Conservation (phyloP, 2,797 vertebrate genomes). For the Sitta carolinensis region DNA sequence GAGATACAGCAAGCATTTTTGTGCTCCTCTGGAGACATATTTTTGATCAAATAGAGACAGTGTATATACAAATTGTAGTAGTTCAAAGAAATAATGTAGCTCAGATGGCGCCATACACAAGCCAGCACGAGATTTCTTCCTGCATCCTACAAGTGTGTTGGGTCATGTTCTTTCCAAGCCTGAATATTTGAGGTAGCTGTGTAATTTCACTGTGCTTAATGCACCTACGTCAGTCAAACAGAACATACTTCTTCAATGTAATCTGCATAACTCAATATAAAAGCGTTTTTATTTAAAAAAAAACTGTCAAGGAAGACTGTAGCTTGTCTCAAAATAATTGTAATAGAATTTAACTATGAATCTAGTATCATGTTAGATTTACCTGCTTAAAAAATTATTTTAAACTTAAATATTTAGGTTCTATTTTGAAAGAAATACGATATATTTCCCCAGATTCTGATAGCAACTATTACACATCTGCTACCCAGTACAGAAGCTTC, state of each 20-base stretch:
- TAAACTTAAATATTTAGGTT: not conserved
- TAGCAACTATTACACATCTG: conserved; percentile 94
- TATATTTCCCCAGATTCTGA: conserved; percentile 84
- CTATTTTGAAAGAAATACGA: conserved; percentile 26
- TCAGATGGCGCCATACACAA: not conserved
- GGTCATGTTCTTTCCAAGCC: not conserved
- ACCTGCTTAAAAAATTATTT: not conserved
- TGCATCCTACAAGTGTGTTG: not conserved
- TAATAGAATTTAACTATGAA: not conserved
- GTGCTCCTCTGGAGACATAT: not conserved
- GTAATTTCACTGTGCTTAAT: not conserved
- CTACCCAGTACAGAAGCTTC: conserved; percentile 92
- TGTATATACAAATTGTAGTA: not conserved
- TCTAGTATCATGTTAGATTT: not conserved
- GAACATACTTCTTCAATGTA: not conserved
- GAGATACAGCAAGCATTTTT: not conserved
- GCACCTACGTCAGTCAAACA: not conserved
- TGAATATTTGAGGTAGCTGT: not conserved
- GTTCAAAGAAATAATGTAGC: not conserved
- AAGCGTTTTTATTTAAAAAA: not conserved
- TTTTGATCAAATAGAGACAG: not conserved
- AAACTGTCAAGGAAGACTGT: not conserved
- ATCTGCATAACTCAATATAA: not conserved
- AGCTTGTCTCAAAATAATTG: not conserved
- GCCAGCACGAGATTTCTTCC: not conserved